Conservation (phyloP, 1,140 invertebrate genomes). For the Macrosteles quadrilineatus region DNA sequence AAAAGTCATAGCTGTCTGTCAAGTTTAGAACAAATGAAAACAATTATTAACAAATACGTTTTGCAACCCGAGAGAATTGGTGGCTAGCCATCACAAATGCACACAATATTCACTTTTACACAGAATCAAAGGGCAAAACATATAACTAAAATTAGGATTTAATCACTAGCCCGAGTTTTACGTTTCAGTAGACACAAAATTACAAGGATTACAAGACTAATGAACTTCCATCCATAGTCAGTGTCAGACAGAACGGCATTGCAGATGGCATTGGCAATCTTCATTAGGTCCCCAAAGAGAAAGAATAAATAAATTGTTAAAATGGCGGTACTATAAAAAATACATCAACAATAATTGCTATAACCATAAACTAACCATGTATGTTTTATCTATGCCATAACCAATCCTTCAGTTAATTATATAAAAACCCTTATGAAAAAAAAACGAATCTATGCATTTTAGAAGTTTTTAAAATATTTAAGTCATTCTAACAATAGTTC, state of each 20-base stretch:
- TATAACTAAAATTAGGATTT: background rate
- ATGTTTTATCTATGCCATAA: no score
- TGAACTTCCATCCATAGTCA: slow-evolving; percentile 38
- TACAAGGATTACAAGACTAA: slow-evolving; percentile 37
- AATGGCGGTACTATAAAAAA: no score
- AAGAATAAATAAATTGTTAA: background rate
- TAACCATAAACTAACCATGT: no score
- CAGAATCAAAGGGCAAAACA: background rate
- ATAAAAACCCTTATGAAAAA: no score
- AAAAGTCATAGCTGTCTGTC: slow-evolving; percentile 22
- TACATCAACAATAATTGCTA: no score
- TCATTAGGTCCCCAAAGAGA: slow-evolving; percentile 2
- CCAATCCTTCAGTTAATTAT: no score
- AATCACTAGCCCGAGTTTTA: slow-evolving; percentile 25
- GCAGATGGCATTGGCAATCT: slow-evolving; percentile 10
- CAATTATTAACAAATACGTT: slow-evolving; percentile 25
- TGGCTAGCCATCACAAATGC: background rate
- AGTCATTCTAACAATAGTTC: no score
- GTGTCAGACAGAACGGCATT: slow-evolving; percentile 7
- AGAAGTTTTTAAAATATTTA: no score
- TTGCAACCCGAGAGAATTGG: background rate
- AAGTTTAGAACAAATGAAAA: slow-evolving; percentile 7
- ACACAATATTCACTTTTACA: background rate
- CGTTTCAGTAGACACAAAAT: slow-evolving; percentile 28
- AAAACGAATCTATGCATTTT: no score